Evolutionary conservation across 2,888 invertebrate genomes (phyloP).

Genomic region (Philereme vetulata): DNA sequence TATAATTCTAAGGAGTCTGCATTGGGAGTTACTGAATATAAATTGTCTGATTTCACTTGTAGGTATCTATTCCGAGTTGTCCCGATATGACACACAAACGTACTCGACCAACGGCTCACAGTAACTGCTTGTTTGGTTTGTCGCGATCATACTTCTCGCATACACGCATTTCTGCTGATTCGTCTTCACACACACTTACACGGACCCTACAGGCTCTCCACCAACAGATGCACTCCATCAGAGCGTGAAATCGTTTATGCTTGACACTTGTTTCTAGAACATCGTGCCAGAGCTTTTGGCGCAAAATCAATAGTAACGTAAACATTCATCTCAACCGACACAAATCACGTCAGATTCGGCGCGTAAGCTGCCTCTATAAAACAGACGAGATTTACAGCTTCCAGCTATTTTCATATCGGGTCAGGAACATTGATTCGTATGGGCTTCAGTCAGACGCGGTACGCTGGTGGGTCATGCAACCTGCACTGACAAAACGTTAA

Average conservation of each 20-base stretch:
- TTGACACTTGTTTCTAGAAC: background rate
- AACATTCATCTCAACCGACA: conserved; percentile 52
- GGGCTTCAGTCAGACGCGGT: conserved; percentile 60
- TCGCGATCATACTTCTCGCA: too few relatives aligned
- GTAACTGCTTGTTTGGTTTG: too few relatives aligned
- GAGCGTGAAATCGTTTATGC: conserved; percentile 1
- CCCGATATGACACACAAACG: too few relatives aligned
- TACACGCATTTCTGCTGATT: too few relatives aligned
- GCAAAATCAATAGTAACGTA: conserved; percentile 46
- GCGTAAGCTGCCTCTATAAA: conserved; percentile 61
- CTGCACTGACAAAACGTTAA: conserved; percentile 35
- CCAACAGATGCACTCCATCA: conserved; percentile 2
- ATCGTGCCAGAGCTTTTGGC: conserved; percentile 22
- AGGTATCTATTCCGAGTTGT: too few relatives aligned
- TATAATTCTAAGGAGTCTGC: too few relatives aligned
- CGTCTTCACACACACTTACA: too few relatives aligned
- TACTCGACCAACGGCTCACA: too few relatives aligned
- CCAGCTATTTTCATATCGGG: conserved; percentile 77
- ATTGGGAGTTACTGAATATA: too few relatives aligned
- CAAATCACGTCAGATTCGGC: conserved; percentile 66
- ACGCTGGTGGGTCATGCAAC: conserved; percentile 47
- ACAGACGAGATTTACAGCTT: conserved; percentile 63
- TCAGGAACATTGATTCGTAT: conserved; percentile 56
- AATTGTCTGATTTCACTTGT: too few relatives aligned
- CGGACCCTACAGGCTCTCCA: too few relatives aligned